phyloP scores from a whole-genome alignment of 2,113 vertebrate species.

The Monopterus albus region DNA sequence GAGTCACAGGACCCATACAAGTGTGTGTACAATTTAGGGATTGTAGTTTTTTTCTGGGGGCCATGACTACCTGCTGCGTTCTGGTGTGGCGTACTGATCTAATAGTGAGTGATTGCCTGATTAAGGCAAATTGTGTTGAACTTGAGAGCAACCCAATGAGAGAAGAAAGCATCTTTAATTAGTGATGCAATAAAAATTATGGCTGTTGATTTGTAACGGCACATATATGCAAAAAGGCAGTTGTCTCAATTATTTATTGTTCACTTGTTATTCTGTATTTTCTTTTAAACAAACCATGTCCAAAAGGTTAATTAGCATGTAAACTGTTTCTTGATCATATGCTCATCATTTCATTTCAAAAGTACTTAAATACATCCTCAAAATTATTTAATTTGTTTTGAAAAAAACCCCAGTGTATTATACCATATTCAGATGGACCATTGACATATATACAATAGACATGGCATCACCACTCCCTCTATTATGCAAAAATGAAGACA shows the following conservation, averaged over 20 bases:
- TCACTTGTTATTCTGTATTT: slow-evolving; percentile 20
- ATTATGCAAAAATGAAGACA: no score
- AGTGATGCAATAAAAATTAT: slow-evolving; percentile 61
- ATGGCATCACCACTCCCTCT: no score
- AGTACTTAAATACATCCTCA: background rate
- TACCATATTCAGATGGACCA: no score
- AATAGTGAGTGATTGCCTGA: slow-evolving; percentile 77
- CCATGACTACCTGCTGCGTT: slow-evolving; percentile 69
- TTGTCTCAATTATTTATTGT: slow-evolving; percentile 39
- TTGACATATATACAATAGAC: no score
- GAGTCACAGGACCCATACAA: slow-evolving; percentile 56
- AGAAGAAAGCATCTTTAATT: slow-evolving; percentile 60
- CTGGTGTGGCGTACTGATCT: slow-evolving; percentile 60
- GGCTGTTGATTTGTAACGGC: slow-evolving; percentile 65
- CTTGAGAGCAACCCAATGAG: slow-evolving; percentile 61
- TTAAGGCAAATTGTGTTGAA: slow-evolving; percentile 73
- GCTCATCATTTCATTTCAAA: background rate
- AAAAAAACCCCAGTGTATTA: background rate
- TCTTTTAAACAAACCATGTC: background rate
- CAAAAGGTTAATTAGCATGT: background rate
- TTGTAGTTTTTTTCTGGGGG: slow-evolving; percentile 60
- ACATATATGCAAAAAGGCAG: slow-evolving; percentile 22
- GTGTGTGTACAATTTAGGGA: slow-evolving; percentile 66
- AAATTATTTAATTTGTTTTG: background rate
- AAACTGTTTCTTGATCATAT: background rate